Evolutionary conservation across 2,113 vertebrate species (phyloP), one percentile per base, ranked within the genome.

Genomic region (Phoenicopterus ruber): DNA sequence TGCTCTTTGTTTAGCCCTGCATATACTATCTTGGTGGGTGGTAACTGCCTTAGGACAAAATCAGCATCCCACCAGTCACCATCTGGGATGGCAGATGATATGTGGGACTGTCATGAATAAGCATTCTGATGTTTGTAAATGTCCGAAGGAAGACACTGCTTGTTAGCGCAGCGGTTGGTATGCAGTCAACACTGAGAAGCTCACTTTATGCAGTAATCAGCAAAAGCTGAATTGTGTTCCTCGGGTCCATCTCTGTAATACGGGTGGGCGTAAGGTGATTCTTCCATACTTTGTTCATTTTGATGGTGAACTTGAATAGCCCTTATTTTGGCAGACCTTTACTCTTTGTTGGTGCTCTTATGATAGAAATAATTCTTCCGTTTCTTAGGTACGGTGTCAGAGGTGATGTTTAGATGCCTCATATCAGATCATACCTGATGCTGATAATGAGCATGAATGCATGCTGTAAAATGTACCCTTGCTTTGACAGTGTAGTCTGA

Each of bases 31-130:
- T 94, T 94, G 42, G 95, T 97, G 91, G 95, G 96, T 95, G 93
- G 95, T 90, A 95, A 91, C 86, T 95, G 95, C 97, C 89, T 96
- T 77, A 94, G 96, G 94, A 96, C 93, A 93, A 95, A 97, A 95
- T 92, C 94, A 93, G 96, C 96, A 96, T 96, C 97, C 95, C 87
- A 97, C 94, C 94, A 97, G 96, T 77, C 94, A 74, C 96, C 96
- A 97, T 97, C 97, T 97, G 97, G 94, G 81, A 52, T 66, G 82
- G 91, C 97, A 97, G 94, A 96, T 96, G 89, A 97, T 95, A 94
- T 96, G 91, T 97, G 84, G 94, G 93, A 95, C 93, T 90, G 93
- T 94, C 94, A 90, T 94, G 95, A 96, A 94, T 95, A 95, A 97
- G 96, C 94, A 94, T 94, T 96, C 87, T 93, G 86, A 95, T 95